Conservation (phyloP, 2,113 vertebrate genomes). For the Hydrolagus affinis region DNA sequence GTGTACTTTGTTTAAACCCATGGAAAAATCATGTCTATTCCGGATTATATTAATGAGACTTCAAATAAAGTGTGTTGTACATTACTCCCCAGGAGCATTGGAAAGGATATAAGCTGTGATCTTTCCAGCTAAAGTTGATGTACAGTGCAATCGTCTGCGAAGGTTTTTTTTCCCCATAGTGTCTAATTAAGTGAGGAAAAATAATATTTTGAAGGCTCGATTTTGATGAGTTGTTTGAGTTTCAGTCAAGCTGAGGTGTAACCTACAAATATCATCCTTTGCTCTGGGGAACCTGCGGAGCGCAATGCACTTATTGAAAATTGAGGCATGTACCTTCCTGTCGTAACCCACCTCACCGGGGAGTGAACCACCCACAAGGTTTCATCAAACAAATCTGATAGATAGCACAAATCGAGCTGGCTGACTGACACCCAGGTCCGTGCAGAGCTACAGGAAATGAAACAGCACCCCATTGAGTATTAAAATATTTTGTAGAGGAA, state of each 20-base stretch:
- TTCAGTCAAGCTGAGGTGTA: neutral
- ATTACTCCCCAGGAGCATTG: neutral
- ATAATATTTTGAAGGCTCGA: slow-evolving; percentile 17
- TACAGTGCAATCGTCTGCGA: neutral
- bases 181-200: neutral
- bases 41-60: neutral
- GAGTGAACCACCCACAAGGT: neutral
- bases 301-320: neutral
- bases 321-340: neutral
- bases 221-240: slow-evolving; percentile 14
- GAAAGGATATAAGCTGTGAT: neutral
- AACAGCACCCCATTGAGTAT: neutral
- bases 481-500: slow-evolving; percentile 11
- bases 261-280: neutral
- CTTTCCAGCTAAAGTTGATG: neutral
- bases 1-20: no score
- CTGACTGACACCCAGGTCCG: neutral
- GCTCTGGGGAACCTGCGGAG: neutral
- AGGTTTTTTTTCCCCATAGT: neutral
- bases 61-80: neutral
- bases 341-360: neutral
- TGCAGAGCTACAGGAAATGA: neutral
- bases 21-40: neutral
- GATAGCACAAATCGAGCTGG: neutral
- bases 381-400: neutral